Evolutionary conservation across 1,140 invertebrate species (phyloP).

Genomic region (Drosophila sproati): DNA sequence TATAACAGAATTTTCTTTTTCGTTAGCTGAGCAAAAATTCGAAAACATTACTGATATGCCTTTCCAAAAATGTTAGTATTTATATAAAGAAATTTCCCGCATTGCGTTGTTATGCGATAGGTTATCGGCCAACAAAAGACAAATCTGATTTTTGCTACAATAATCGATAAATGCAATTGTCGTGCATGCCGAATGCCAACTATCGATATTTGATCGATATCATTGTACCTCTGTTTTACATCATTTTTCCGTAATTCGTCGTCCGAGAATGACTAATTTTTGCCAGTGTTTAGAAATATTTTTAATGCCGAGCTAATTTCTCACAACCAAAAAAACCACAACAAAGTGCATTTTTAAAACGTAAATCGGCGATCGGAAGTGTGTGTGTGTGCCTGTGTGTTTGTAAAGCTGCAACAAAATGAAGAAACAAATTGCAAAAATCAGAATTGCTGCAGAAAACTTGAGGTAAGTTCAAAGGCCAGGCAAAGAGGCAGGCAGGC

Average conservation of each 20-base stretch:
- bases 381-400: slow-evolving; percentile 31
- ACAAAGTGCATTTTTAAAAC: slow-evolving; percentile 53
- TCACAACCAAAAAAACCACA: slow-evolving; percentile 55
- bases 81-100: neutral
- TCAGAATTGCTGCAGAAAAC: slow-evolving; percentile 84
- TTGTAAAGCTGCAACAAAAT: slow-evolving; percentile 66
- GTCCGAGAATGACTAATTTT: slow-evolving; percentile 77
- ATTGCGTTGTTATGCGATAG: too few relatives aligned
- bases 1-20: neutral
- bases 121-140: neutral
- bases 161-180: neutral
- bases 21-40: too few relatives aligned
- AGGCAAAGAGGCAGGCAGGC: slow-evolving; percentile 24
- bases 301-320: slow-evolving; percentile 74
- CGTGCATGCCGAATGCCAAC: neutral
- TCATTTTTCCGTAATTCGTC: slow-evolving; percentile 65
- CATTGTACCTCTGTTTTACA: slow-evolving; percentile 24
- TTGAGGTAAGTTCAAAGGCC: slow-evolving; percentile 84
- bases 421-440: slow-evolving; percentile 85
- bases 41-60: too few relatives aligned
- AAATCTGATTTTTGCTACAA: neutral
- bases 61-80: too few relatives aligned
- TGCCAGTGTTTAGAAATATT: slow-evolving; percentile 74
- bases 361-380: slow-evolving; percentile 53
- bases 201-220: slow-evolving; percentile 26